Conservation (phyloP, 2,113 vertebrate genomes). For the Nymphicus hollandicus region DNA sequence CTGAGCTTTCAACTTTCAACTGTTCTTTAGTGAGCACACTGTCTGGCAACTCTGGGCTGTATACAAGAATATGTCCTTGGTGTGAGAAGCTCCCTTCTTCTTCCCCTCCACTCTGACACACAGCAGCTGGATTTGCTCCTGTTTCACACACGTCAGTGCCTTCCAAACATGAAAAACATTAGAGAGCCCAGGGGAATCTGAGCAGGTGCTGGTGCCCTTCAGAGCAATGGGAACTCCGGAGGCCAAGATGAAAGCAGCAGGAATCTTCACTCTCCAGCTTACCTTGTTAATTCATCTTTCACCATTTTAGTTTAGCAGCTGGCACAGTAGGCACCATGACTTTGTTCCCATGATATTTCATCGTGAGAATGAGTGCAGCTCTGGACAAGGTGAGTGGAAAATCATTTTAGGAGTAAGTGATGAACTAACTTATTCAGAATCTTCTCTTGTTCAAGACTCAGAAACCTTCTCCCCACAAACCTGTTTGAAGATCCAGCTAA, state of each 20-base stretch:
- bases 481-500: background rate
- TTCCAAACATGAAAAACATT: background rate
- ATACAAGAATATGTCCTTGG: rapidly evolving
- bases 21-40: background rate
- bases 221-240: background rate
- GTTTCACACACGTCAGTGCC: background rate
- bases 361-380: background rate
- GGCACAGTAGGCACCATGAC: background rate
- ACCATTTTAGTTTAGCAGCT: background rate
- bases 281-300: background rate
- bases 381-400: background rate
- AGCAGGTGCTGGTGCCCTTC: background rate
- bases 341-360: background rate
- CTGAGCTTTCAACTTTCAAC: background rate
- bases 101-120: background rate
- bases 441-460: background rate
- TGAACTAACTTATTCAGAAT: background rate
- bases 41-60: background rate
- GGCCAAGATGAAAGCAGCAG: background rate
- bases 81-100: background rate
- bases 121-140: rapidly evolving
- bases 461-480: background rate
- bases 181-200: rapidly evolving
- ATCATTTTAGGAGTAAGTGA: background rate
- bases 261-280: background rate